These are phyloP conservation scores for Paelopatides confundens DNA, from an alignment of 53 echinoderm and acorn worm species.

Conservation along the genomic window DNA sequence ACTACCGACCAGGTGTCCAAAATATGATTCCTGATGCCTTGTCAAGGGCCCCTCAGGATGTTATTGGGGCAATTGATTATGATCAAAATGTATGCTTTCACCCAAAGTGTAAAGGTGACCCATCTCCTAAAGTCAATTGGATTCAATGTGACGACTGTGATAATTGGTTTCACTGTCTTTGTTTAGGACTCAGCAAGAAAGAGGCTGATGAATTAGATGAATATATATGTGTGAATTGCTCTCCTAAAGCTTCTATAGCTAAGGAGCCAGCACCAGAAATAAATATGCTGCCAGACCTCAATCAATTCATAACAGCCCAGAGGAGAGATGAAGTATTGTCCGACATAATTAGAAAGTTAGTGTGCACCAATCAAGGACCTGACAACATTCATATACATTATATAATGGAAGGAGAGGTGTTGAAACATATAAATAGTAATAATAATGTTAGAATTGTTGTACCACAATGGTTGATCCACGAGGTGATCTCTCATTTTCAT, in stretches of 20 bases:
- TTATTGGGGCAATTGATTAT: slow-evolving; percentile 25
- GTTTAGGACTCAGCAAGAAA: slow-evolving; percentile 6
- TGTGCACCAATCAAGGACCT: too few relatives aligned
- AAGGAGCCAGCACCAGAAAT: not conserved
- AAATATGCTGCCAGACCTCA: not conserved
- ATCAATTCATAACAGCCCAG: slow-evolving; percentile 1
- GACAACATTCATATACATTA: too few relatives aligned
- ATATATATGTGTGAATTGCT: slow-evolving; percentile 8
- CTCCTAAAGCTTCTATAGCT: too few relatives aligned
- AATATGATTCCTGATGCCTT: slow-evolving; percentile 53
- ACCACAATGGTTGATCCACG: not conserved
- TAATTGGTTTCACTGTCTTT: slow-evolving; percentile 55
- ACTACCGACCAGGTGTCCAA: slow-evolving; percentile 55
- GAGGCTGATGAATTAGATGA: slow-evolving; percentile 6
- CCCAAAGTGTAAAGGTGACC: slow-evolving; percentile 12
- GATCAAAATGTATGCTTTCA: slow-evolving; percentile 32
- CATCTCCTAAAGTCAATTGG: slow-evolving; percentile 45
- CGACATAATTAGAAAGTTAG: not conserved
- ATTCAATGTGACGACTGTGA: slow-evolving; percentile 62
- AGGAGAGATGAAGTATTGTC: not conserved
- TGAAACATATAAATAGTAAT: too few relatives aligned
- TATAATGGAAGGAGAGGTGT: too few relatives aligned
- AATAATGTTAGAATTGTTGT: slow-evolving; percentile 9
- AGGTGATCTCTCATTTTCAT: slow-evolving; percentile 25
- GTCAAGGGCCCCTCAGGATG: slow-evolving; percentile 1